Conservation (phyloP, 1,140 invertebrate species). For the Anthonomus grandis region DNA sequence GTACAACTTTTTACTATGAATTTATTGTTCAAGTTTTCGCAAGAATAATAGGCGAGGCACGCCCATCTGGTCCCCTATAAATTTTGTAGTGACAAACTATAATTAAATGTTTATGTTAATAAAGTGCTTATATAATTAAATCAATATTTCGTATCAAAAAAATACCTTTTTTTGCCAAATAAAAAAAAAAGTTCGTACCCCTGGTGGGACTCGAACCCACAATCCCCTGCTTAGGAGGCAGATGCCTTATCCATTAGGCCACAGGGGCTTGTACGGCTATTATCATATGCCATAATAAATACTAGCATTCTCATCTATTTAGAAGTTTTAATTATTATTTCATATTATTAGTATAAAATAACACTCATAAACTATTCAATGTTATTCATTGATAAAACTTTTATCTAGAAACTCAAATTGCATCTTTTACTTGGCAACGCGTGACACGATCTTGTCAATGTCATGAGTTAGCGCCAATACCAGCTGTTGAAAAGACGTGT, state of each 20-base stretch:
- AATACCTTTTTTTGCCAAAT: too few species aligned
- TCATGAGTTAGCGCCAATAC: too few species aligned
- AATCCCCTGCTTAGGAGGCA: slow-evolving; percentile 72
- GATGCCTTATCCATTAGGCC: slow-evolving; percentile 75
- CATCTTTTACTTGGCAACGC: too few species aligned
- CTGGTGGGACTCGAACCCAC: slow-evolving; percentile 73
- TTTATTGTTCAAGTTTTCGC: too few species aligned
- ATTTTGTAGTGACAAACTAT: too few species aligned
- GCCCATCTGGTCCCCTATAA: too few species aligned
- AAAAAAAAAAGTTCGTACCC: slow-evolving; percentile 51
- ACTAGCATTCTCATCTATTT: neutral
- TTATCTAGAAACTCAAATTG: too few species aligned
- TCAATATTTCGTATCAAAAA: slow-evolving; percentile 11
- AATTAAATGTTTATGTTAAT: neutral
- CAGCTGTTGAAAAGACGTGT: too few species aligned
- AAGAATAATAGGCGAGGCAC: too few species aligned
- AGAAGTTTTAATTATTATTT: neutral
- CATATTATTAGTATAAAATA: neutral
- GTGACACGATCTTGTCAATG: too few species aligned
- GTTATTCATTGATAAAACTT: neutral
- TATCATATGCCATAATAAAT: neutral
- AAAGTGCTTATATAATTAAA: neutral
- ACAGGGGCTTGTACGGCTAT: slow-evolving; percentile 46
- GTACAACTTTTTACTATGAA: too few species aligned
- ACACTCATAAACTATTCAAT: neutral